phyloP scores from a whole-genome alignment of 2,797 vertebrate genomes.

The Pseudocheirus occidentalis region DNA sequence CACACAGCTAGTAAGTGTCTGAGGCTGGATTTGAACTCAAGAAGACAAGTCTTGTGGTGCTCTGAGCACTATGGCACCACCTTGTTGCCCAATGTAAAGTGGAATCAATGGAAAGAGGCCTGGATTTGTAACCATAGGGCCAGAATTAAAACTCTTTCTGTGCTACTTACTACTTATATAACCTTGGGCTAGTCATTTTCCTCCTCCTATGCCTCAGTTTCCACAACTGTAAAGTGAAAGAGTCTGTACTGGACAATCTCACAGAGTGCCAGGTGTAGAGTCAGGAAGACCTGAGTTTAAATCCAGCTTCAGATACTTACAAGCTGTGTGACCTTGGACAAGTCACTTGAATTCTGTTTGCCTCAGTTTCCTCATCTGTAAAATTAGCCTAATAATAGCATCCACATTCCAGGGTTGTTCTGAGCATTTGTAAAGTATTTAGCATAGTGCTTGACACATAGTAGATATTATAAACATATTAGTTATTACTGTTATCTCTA shows the following conservation, averaged over 20 bases:
- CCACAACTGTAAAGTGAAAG: background rate
- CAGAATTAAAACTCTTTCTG: background rate
- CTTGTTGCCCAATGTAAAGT: background rate
- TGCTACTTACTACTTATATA: background rate
- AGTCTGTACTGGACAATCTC: background rate
- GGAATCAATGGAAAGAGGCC: background rate
- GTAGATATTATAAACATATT: background rate
- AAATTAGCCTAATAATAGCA: background rate
- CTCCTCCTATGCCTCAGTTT: background rate
- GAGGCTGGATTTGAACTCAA: background rate
- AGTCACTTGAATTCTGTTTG: background rate
- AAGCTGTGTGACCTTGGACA: background rate
- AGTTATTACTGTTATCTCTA: background rate
- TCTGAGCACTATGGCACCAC: background rate
- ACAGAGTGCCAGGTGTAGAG: background rate
- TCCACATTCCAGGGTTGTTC: background rate
- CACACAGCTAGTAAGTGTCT: background rate
- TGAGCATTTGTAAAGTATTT: background rate
- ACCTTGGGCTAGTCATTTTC: background rate
- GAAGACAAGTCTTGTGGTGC: background rate
- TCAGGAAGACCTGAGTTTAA: background rate
- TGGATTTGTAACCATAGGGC: background rate
- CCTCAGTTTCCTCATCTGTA: background rate
- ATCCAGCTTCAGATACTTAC: background rate
- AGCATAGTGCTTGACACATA: background rate